Conservation (phyloP, 1,140 invertebrate genomes). For the Macrocentrus cingulum region DNA sequence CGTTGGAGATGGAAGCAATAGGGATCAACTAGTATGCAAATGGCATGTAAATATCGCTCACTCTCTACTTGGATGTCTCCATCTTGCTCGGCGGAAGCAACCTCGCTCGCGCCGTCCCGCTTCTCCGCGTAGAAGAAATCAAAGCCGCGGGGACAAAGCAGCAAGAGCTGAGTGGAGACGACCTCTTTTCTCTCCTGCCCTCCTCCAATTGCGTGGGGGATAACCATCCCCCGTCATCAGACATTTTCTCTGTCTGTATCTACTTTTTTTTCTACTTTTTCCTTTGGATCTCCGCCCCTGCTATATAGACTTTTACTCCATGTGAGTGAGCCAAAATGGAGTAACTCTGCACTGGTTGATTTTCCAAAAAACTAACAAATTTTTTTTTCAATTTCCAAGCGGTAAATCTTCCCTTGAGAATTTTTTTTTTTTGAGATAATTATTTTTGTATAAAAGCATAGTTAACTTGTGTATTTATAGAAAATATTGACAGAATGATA, state of each 20-base stretch:
- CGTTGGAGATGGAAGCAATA: slow-evolving; percentile 60
- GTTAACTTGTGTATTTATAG: too few relatives aligned
- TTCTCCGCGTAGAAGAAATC: slow-evolving; percentile 60
- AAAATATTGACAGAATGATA: too few relatives aligned
- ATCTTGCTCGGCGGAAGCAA: slow-evolving; percentile 33
- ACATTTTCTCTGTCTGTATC: slow-evolving; percentile 15
- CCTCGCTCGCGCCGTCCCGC: too few relatives aligned
- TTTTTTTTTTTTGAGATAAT: too few relatives aligned
- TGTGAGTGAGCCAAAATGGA: too few relatives aligned
- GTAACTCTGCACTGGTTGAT: too few relatives aligned
- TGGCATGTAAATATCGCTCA: slow-evolving; percentile 60
- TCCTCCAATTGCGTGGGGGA: slow-evolving; percentile 20
- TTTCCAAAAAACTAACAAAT: too few relatives aligned
- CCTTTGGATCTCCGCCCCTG: not conserved
- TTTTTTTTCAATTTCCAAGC: too few relatives aligned
- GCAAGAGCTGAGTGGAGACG: slow-evolving; percentile 37
- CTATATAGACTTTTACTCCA: slow-evolving; percentile 25
- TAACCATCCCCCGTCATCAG: slow-evolving; percentile 15
- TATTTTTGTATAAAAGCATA: too few relatives aligned
- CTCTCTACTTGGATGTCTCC: slow-evolving; percentile 42
- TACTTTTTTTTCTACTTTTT: slow-evolving; percentile 4
- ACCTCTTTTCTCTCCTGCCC: slow-evolving; percentile 30
- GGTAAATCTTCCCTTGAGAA: too few relatives aligned
- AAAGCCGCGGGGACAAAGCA: slow-evolving; percentile 54
- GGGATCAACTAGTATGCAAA: slow-evolving; percentile 63